A percentile compares a stretch with the other conserved stretches of the same genome.
Evolutionary conservation across 2,113 vertebrate genomes (phyloP).

Genomic region (Otus sunia): DNA sequence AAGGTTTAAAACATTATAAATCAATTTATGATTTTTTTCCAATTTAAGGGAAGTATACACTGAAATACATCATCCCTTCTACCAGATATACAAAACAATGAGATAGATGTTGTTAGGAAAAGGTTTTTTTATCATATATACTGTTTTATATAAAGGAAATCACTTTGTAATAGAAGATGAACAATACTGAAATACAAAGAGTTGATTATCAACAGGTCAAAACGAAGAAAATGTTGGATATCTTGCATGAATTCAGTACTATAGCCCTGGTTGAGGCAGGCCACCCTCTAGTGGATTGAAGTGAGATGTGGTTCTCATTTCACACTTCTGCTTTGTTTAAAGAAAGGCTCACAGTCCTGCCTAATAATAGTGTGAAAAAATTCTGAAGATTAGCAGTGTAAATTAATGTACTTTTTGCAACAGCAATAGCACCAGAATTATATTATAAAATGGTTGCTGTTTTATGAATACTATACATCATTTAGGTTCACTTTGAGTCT

Average conservation of each 20-base stretch:
- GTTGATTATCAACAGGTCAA: constrained; percentile 67
- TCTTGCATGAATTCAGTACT: constrained; percentile 10
- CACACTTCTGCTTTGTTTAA: background rate
- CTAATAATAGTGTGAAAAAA: background rate
- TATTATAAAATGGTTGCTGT: background rate
- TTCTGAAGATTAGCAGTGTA: background rate
- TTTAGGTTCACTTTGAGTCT: background rate
- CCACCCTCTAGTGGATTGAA: constrained; percentile 78
- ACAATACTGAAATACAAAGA: background rate
- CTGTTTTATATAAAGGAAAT: background rate
- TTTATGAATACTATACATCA: background rate
- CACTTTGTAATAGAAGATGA: background rate
- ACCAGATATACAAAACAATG: background rate
- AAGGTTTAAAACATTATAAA: background rate
- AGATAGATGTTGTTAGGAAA: background rate
- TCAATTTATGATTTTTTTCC: background rate
- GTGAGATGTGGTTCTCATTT: constrained; percentile 45
- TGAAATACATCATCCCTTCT: background rate
- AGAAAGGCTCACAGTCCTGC: background rate
- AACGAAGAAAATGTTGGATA: background rate
- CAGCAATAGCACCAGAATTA: background rate
- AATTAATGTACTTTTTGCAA: background rate
- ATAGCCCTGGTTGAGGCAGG: constrained; percentile 51
- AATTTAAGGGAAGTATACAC: background rate
- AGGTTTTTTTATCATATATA: background rate